A percentile compares a stretch with the other conserved stretches of the same genome.
phyloP scores from a whole-genome alignment of 2,797 vertebrate species.

The Lophotriccus pileatus region DNA sequence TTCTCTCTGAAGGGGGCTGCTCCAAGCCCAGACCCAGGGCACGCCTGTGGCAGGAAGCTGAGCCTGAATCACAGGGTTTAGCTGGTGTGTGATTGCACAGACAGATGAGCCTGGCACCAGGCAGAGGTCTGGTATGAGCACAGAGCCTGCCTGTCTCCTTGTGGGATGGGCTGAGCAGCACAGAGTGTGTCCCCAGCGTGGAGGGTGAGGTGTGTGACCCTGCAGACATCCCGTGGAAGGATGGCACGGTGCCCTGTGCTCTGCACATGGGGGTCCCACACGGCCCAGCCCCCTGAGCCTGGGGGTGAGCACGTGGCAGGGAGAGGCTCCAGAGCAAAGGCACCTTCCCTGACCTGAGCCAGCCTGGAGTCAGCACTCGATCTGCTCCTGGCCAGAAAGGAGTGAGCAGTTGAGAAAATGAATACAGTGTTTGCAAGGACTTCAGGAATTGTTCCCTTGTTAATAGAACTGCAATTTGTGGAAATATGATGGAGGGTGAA shows the following conservation, averaged over 20 bases:
- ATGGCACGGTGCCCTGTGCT: not conserved
- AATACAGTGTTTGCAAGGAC: constrained; percentile 51
- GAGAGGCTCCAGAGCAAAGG: not conserved
- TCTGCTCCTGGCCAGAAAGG: constrained; percentile 30
- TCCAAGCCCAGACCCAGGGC: not conserved
- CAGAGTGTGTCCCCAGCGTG: fast-evolving
- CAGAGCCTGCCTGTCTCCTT: not conserved
- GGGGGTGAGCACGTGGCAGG: not conserved
- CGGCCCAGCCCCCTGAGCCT: not conserved
- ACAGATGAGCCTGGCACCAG: not conserved
- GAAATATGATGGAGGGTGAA: constrained; percentile 66
- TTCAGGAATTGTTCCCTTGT: constrained; percentile 64
- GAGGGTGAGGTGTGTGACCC: not conserved
- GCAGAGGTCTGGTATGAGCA: not conserved
- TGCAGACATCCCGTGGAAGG: fast-evolving
- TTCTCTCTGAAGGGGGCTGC: not conserved
- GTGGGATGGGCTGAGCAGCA: not conserved
- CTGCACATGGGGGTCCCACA: fast-evolving
- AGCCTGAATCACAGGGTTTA: not conserved
- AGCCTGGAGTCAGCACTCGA: not conserved
- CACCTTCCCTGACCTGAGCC: constrained; percentile 20
- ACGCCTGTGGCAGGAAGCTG: not conserved
- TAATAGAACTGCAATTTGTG: constrained; percentile 64
- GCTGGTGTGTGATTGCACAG: not conserved
- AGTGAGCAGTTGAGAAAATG: constrained; percentile 52